Evolutionary conservation across 2,113 vertebrate genomes (phyloP).

Genomic region (Odocoileus hemionus): DNA sequence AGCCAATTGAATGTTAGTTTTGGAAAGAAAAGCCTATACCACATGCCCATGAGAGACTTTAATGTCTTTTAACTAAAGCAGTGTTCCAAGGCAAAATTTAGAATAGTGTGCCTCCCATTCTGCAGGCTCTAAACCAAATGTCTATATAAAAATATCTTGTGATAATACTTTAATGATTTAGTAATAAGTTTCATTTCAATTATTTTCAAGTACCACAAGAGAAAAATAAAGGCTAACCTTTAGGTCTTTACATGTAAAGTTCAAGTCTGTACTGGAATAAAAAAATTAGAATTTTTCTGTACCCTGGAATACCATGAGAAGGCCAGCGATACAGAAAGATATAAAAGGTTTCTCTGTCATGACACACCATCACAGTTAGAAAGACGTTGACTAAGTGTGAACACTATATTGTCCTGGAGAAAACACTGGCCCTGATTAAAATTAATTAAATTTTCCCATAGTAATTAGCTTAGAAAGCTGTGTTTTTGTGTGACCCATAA

Average conservation of each 20-base stretch:
- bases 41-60: background rate
- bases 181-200: background rate
- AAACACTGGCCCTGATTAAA: background rate
- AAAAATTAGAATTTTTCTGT: background rate
- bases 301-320: background rate
- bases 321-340: background rate
- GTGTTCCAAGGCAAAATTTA: background rate
- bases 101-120: background rate
- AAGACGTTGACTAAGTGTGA: background rate
- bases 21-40: slow-evolving; percentile 24
- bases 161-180: background rate
- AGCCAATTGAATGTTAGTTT: slow-evolving; percentile 53
- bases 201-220: background rate
- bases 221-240: background rate
- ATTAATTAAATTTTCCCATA: background rate
- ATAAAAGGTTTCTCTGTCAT: background rate
- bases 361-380: background rate
- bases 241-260: background rate
- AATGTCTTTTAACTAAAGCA: background rate
- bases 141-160: background rate
- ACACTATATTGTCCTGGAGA: background rate
- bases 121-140: background rate
- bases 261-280: background rate
- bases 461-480: background rate
- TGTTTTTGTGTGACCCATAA: background rate